Conservation (phyloP, 2,113 vertebrate genomes). For the Montifringilla adamsi region DNA sequence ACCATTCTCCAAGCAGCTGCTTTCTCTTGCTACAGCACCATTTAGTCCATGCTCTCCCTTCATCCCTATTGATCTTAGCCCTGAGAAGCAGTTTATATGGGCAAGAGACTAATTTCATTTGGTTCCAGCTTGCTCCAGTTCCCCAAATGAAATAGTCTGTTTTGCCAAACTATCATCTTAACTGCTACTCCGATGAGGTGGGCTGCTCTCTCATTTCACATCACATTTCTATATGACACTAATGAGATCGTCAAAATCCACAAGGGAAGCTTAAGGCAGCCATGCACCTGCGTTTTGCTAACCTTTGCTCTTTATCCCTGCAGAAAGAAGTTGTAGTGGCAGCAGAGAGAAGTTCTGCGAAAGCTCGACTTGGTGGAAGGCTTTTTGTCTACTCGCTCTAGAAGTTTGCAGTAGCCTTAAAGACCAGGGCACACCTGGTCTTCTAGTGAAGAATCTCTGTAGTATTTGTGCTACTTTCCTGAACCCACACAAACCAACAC, state of each 20-base stretch:
- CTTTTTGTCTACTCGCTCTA: slow-evolving; percentile 73
- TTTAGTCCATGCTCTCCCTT: background rate
- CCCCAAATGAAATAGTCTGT: background rate
- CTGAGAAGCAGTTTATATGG: background rate
- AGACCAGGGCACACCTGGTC: background rate
- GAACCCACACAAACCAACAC: background rate
- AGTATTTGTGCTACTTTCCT: background rate
- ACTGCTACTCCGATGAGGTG: background rate
- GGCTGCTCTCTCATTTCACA: background rate
- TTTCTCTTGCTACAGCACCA: background rate
- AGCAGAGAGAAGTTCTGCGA: slow-evolving; percentile 74
- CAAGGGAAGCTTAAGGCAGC: background rate
- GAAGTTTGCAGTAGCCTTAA: background rate
- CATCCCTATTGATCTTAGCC: background rate
- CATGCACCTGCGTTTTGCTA: background rate
- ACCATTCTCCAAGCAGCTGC: background rate
- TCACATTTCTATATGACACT: background rate
- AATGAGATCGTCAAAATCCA: background rate
- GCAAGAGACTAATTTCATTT: background rate
- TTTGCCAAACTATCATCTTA: background rate
- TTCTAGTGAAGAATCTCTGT: background rate
- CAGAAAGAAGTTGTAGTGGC: slow-evolving; percentile 77
- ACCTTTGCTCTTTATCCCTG: background rate
- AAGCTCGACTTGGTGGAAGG: slow-evolving; percentile 73
- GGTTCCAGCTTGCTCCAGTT: background rate